Conservation (phyloP, 1,140 invertebrate species). For the Cotesia chilonis region DNA sequence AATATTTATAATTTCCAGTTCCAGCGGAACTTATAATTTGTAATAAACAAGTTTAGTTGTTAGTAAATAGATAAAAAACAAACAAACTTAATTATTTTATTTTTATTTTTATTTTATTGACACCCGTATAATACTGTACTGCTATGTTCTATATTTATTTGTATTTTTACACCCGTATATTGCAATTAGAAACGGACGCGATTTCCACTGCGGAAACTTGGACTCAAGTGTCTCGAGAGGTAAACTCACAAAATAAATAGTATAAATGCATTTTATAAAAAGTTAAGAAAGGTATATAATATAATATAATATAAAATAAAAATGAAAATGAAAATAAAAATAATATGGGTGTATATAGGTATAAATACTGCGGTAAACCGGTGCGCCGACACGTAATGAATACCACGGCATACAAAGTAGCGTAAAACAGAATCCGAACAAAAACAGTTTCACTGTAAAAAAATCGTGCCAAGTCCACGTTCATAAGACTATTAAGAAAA, state of each 20-base stretch:
- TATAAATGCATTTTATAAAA: conserved; percentile 8
- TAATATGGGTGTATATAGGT: neutral
- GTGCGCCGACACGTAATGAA: conserved; percentile 37
- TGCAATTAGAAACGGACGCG: conserved; percentile 34
- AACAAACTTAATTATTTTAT: too few relatives aligned
- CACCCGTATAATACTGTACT: too few relatives aligned
- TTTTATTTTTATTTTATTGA: too few relatives aligned
- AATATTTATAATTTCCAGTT: too few relatives aligned
- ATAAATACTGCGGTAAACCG: conserved; percentile 31
- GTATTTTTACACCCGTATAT: conserved; percentile 3
- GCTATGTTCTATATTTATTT: neutral
- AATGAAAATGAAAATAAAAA: neutral
- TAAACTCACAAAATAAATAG: conserved; percentile 21
- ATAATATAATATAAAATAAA: conserved; percentile 38
- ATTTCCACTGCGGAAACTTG: conserved; percentile 29
- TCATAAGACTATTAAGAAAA: too few relatives aligned
- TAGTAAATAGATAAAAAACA: too few relatives aligned
- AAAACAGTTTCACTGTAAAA: too few relatives aligned
- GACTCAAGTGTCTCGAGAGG: neutral
- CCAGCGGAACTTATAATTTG: too few relatives aligned
- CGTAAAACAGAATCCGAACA: conserved; percentile 35
- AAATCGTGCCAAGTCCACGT: too few relatives aligned
- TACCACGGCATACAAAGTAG: conserved; percentile 31
- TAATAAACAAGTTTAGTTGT: too few relatives aligned
- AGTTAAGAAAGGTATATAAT: conserved; percentile 10